Evolutionary conservation across 2,113 vertebrate genomes (phyloP).

Genomic region (Macquaria ambigua): DNA sequence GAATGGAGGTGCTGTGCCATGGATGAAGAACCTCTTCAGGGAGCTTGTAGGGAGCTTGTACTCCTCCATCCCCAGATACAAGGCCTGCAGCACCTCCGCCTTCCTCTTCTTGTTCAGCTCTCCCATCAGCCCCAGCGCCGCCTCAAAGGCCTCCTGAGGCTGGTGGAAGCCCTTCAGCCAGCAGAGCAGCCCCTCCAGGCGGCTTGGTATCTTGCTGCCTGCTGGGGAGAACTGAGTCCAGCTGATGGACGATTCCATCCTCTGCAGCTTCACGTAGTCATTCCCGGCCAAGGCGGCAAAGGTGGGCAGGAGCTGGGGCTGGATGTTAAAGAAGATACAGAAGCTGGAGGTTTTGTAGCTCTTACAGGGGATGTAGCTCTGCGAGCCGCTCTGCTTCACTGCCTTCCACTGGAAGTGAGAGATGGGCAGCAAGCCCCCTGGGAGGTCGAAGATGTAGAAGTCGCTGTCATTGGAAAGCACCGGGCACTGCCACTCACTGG

Average conservation of each 20-base stretch:
- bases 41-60: conserved; percentile 79
- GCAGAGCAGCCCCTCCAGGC: conserved; percentile 82
- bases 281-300: conserved; percentile 89
- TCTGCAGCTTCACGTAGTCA: conserved; percentile 78
- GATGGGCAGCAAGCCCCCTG: conserved; percentile 85
- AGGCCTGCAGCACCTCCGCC: conserved; percentile 35
- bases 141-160: conserved; percentile 77
- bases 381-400: neutral
- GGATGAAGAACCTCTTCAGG: conserved; percentile 84
- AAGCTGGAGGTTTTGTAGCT: conserved; percentile 80
- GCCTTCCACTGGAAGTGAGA: conserved; percentile 86
- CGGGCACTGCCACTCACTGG: conserved; percentile 89
- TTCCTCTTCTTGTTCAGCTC: conserved; percentile 18
- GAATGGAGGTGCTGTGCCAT: conserved; percentile 38
- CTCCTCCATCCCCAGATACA: conserved; percentile 80
- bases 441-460: conserved; percentile 90
- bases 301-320: conserved; percentile 84
- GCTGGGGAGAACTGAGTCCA: conserved; percentile 68
- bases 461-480: conserved; percentile 91
- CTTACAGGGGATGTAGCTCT: conserved; percentile 82
- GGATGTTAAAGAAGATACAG: conserved; percentile 81
- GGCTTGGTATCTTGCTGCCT: neutral
- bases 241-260: rapidly evolving
- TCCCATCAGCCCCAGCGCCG: conserved; percentile 74
- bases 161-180: conserved; percentile 84